Evolutionary conservation across 1,140 invertebrate genomes (phyloP).

Genomic region (Trypoxylus dichotomus): DNA sequence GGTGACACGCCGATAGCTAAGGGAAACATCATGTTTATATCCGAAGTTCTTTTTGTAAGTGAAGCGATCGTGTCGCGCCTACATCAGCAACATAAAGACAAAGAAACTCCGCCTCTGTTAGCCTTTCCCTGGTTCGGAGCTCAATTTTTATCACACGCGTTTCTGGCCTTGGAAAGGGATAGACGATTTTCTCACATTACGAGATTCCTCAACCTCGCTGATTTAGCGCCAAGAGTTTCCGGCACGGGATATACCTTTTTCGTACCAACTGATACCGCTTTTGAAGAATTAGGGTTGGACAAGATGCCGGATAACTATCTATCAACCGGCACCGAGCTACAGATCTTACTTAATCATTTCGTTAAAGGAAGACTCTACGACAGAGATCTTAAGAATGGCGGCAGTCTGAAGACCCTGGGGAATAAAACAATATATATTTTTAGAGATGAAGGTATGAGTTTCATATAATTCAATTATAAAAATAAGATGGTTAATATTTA

Average conservation of each 20-base stretch:
- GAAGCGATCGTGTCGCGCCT: conserved; percentile 62
- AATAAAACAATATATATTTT: conserved; percentile 58
- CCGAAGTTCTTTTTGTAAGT: conserved; percentile 63
- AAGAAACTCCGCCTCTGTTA: conserved; percentile 64
- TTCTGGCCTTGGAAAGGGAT: conserved; percentile 61
- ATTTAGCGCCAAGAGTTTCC: conserved; percentile 61
- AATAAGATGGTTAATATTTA: too few species aligned
- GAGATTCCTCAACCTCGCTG: conserved; percentile 61
- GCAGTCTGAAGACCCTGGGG: conserved; percentile 57
- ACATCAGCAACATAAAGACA: conserved; percentile 63
- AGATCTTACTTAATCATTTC: conserved; percentile 65
- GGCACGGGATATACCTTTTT: conserved; percentile 66
- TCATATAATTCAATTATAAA: too few species aligned
- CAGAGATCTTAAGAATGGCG: conserved; percentile 59
- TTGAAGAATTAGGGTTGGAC: conserved; percentile 59
- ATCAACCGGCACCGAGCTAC: conserved; percentile 57
- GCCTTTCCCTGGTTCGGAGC: conserved; percentile 66
- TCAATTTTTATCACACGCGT: conserved; percentile 65
- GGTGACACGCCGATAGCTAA: conserved; percentile 61
- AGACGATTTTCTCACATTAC: conserved; percentile 60
- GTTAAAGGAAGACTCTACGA: conserved; percentile 63
- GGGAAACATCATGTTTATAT: conserved; percentile 65
- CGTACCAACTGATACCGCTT: conserved; percentile 63
- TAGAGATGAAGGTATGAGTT: conserved; percentile 54
- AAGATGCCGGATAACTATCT: conserved; percentile 62